Evolutionary conservation across 2,888 invertebrate species (phyloP), one percentile per base, ranked within the genome.

Genomic region (Callinectes sapidus): DNA sequence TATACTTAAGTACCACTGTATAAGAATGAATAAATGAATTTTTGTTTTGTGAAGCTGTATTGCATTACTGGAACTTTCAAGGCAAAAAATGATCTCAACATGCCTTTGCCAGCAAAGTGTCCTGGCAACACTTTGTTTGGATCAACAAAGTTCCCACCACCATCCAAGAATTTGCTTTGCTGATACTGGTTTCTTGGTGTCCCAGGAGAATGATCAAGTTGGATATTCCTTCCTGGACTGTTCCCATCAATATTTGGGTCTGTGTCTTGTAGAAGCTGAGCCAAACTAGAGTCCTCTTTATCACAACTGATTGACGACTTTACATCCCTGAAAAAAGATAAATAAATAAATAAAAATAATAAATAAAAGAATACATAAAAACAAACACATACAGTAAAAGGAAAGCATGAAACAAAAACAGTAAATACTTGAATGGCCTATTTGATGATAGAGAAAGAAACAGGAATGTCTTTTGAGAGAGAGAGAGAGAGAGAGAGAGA

Each of bases 241-340:
- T 32, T 86, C 8, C 92, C 91, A 35, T 91, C 90, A 10, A 93
- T 92, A 39, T 92, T 89, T 39, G 90, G 90, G 90, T 95, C 95
- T 77, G 96, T 96, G 35, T 96, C 96, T 92, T 96, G 96, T 23
- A 96, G 95, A 91, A 97, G 95, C 95, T 96, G 96, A 5, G 96
- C 96, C 94, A 97, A 95, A 95, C 96, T 96, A 16, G 96, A 96
- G 91, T 95, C 89, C 95, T 95, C n/a, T 95, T 95, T 93, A 95
- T 95, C 92, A 81, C 54, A 55, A 87, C 39, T 55, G n/a, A 48
- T 81, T 71, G 42, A 92, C 54, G 85, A 91, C 55, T 87, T 94
- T 61, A 23, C 39, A n/a, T 92, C 88, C 89, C 92, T 92, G 87
- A 18, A 71, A 71, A n/a, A 28, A 71, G 28, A 61, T 8, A 89